phyloP scores from a whole-genome alignment of 2,113 vertebrate species.

The Bufo gargarizans region DNA sequence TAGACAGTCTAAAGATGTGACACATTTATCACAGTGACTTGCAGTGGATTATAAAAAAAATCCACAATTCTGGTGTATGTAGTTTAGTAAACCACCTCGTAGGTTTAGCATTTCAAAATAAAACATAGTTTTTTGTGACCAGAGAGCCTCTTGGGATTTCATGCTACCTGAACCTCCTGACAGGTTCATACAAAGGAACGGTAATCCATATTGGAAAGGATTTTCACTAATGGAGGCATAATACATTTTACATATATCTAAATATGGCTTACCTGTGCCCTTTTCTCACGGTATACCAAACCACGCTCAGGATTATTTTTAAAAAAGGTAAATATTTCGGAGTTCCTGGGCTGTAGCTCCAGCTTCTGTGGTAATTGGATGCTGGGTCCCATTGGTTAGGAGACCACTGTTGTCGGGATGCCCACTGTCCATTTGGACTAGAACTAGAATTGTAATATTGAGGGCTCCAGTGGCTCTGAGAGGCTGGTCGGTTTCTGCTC shows the following conservation, averaged over 20 bases:
- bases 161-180: too few species aligned
- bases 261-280: constrained; percentile 15
- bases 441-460: background rate
- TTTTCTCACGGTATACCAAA: background rate
- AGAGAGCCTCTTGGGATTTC: too few species aligned
- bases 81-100: too few species aligned
- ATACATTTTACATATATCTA: background rate
- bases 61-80: too few species aligned
- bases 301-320: background rate
- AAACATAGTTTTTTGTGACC: too few species aligned
- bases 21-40: too few species aligned
- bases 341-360: background rate
- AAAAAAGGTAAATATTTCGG: background rate
- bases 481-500: too few species aligned
- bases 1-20: too few species aligned
- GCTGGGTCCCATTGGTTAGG: background rate
- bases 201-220: too few species aligned
- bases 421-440: background rate
- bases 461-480: background rate
- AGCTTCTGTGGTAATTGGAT: background rate
- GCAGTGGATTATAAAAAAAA: too few species aligned
- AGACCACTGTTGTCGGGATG: background rate
- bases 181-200: too few species aligned
- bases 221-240: background rate
- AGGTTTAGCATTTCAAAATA: too few species aligned